Evolutionary conservation across 2,113 vertebrate genomes (phyloP), one percentile per base, ranked within the genome.

Genomic region (Gila orcuttii): DNA sequence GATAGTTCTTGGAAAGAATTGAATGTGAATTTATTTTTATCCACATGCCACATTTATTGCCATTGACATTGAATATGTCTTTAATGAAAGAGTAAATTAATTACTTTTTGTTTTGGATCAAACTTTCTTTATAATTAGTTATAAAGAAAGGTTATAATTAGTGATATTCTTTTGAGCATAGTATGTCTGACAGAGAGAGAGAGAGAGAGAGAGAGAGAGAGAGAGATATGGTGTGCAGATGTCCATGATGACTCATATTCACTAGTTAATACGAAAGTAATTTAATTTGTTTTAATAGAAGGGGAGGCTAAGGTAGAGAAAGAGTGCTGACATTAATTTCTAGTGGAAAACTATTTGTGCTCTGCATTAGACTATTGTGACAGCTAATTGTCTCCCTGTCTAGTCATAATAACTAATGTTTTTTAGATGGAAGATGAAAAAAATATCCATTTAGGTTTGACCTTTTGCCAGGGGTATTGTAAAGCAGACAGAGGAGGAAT

Each of bases 11-110:
- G 8, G 36, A 71, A 71, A 42, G 21, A 19, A 71, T 33, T 71
- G 36, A 71, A 71, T 71, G 68, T 71, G 68, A 39, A 71, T 71
- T 71, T 71, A 9, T 57, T 55, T 55, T 55, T 57, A 76, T 57
- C 50, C 28, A 1, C 5, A 17, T 17, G n/a, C 74, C 15, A 76
- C 7, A 76, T 28, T 28, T 23, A 28, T 76, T 76, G 74, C 6
- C 47, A 28, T 28, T 28, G 28, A 1, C 1, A 50, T 76, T 52
- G n/a, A 50, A 15, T 25, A 28, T 3, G 73, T 28, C 7, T 50
- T 31, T 21, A 55, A 55, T 73, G 9, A 23, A 73, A 42, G 10
- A 6, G 42, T 73, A 42, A 55, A 77, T 31, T 0, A 77, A 19
- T 77, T 50, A 33, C 7, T 55, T 52, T 77, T 55, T 55, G 47